A percentile compares a stretch with the other conserved stretches of the same genome.
Conservation (phyloP, 2,113 vertebrate species). For the Pica pica region DNA sequence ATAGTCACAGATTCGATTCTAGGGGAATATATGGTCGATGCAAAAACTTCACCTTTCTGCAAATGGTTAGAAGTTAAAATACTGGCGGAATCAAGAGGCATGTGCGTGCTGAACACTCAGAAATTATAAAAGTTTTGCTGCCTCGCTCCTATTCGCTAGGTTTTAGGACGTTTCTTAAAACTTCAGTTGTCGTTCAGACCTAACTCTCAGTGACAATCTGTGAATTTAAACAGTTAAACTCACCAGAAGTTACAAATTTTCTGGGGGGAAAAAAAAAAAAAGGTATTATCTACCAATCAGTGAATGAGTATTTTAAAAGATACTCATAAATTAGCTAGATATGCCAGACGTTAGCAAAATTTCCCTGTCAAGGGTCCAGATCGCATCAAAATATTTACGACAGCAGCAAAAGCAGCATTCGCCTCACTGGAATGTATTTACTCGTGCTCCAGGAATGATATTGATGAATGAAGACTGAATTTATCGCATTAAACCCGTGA, state of each 20-base stretch:
- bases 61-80: slow-evolving; percentile 63
- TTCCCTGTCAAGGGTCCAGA: background rate
- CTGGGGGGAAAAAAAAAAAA: background rate
- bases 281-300: background rate
- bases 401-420: slow-evolving; percentile 4
- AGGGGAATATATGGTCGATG: slow-evolving; percentile 99
- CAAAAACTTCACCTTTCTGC: slow-evolving; percentile 90
- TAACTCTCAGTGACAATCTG: background rate
- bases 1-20: slow-evolving; percentile 99
- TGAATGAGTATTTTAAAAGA: background rate
- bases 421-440: background rate
- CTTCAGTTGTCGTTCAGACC: background rate
- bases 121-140: slow-evolving; percentile 29
- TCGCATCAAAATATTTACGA: slow-evolving; percentile 33
- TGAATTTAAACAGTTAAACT: slow-evolving; percentile 23
- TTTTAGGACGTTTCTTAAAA: slow-evolving; percentile 27
- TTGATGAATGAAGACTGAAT: background rate
- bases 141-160: slow-evolving; percentile 39
- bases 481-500: background rate
- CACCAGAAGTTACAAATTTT: background rate
- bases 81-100: slow-evolving; percentile 45
- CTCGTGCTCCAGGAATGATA: background rate
- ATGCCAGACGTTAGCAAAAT: background rate
- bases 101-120: slow-evolving; percentile 23
- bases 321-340: background rate